Conservation (phyloP, 2,797 vertebrate species). For the Catharus ustulatus region DNA sequence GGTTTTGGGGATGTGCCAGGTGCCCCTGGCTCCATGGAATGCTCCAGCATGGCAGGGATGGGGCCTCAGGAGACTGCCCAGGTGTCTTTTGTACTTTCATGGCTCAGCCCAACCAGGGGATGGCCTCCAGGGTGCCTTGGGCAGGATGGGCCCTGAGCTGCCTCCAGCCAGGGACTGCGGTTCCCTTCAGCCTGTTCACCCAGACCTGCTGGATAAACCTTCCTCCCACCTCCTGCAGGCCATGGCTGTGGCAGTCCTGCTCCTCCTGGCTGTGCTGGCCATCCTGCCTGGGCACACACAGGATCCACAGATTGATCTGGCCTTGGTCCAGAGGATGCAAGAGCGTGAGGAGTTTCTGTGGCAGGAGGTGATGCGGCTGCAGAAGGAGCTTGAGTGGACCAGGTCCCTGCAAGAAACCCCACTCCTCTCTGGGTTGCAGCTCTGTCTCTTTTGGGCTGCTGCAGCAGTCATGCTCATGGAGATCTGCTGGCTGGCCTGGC, state of each 20-base stretch:
- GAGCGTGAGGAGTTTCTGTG: too few relatives aligned
- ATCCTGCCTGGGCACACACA: background rate
- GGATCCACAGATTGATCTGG: fast-evolving
- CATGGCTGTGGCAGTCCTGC: fast-evolving
- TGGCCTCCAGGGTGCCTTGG: background rate
- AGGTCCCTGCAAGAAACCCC: fast-evolving
- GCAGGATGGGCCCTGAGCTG: background rate
- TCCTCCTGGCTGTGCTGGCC: background rate
- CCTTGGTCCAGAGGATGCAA: too few relatives aligned
- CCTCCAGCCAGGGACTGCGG: fast-evolving
- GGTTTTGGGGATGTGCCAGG: background rate
- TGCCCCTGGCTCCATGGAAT: background rate
- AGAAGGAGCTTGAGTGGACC: background rate
- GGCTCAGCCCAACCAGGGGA: background rate
- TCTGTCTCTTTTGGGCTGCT: background rate
- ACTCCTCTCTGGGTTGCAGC: background rate
- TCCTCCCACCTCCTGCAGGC: background rate
- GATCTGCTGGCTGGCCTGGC: background rate
- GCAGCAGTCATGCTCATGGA: background rate
- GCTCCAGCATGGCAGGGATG: background rate
- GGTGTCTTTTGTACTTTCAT: background rate
- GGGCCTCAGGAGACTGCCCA: background rate
- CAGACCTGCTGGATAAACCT: background rate
- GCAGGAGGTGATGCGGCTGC: background rate
- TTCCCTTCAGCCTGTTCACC: too few relatives aligned